Conservation (phyloP, 1,140 invertebrate species). For the Daktulosphaira vitifoliae region DNA sequence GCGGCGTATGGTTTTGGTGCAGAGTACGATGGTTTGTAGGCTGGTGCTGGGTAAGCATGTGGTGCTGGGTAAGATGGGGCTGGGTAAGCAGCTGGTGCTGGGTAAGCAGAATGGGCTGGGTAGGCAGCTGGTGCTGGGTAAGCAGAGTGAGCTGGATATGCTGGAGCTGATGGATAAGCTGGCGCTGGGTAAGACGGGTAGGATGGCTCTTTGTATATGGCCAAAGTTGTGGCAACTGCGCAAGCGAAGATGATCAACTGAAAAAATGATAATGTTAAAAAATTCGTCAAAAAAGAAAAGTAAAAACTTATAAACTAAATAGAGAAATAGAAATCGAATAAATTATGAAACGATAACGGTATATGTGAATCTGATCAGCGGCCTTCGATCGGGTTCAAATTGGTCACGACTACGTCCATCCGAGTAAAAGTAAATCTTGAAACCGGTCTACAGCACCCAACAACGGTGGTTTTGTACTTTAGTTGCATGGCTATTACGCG, state of each 20-base stretch:
- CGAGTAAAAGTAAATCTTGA: too few relatives aligned
- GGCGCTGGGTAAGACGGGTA: slow-evolving; percentile 13
- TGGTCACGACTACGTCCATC: too few relatives aligned
- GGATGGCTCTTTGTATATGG: slow-evolving; percentile 37
- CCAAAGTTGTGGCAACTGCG: slow-evolving; percentile 11
- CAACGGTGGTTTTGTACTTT: too few relatives aligned
- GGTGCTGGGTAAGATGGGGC: slow-evolving; percentile 13
- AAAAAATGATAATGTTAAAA: too few relatives aligned
- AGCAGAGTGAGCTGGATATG: slow-evolving; percentile 35
- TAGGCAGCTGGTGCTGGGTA: slow-evolving; percentile 25
- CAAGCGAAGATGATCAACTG: slow-evolving; percentile 27
- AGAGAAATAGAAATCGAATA: too few relatives aligned
- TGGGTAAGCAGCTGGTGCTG: slow-evolving; percentile 9
- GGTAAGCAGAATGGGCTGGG: slow-evolving; percentile 9
- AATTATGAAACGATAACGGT: too few relatives aligned
- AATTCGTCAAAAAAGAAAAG: too few relatives aligned
- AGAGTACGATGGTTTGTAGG: slow-evolving; percentile 30
- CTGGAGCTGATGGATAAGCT: slow-evolving; percentile 8
- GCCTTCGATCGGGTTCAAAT: too few relatives aligned
- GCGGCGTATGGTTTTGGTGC: slow-evolving; percentile 36
- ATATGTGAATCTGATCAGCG: too few relatives aligned
- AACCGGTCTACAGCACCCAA: too few relatives aligned
- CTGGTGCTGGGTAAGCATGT: slow-evolving; percentile 20
- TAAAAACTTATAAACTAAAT: too few relatives aligned
- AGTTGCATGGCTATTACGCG: too few relatives aligned